phyloP scores from a whole-genome alignment of 2,113 vertebrate genomes.

The Rynchops niger region DNA sequence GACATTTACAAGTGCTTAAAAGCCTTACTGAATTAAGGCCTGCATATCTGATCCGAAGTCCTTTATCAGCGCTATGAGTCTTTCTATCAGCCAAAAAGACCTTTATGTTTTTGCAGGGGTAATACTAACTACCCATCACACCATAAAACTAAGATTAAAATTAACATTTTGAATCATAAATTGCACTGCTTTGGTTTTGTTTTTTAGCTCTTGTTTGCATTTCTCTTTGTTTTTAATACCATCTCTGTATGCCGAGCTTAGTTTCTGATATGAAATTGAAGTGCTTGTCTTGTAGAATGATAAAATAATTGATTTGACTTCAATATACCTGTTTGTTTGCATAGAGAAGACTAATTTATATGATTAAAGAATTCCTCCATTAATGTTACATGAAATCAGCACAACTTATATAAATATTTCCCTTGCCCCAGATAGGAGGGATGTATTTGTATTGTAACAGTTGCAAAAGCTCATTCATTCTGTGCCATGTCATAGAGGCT shows the following conservation, averaged over 20 bases:
- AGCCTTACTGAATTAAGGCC: not conserved
- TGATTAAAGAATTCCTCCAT: not conserved
- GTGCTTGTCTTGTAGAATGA: not conserved
- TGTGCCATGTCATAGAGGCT: not conserved
- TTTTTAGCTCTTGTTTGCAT: not conserved
- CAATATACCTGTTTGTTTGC: not conserved
- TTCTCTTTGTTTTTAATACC: not conserved
- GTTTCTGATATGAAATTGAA: not conserved
- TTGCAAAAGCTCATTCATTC: not conserved
- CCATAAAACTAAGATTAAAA: not conserved
- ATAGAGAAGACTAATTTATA: not conserved
- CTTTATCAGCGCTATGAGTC: not conserved
- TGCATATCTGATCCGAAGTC: not conserved
- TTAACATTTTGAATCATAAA: not conserved
- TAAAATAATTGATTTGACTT: constrained; percentile 14
- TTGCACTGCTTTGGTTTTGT: not conserved
- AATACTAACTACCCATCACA: not conserved
- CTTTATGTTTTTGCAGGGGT: not conserved
- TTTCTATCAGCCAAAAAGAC: not conserved
- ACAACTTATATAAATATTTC: not conserved
- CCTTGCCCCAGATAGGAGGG: not conserved
- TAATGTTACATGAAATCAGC: not conserved
- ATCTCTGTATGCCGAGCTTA: not conserved
- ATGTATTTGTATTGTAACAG: not conserved
- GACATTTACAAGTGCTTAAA: not conserved